These are phyloP conservation scores for Melinopterus prodromus DNA, from an alignment of 2,888 invertebrate species.

Conservation along the genomic window DNA sequence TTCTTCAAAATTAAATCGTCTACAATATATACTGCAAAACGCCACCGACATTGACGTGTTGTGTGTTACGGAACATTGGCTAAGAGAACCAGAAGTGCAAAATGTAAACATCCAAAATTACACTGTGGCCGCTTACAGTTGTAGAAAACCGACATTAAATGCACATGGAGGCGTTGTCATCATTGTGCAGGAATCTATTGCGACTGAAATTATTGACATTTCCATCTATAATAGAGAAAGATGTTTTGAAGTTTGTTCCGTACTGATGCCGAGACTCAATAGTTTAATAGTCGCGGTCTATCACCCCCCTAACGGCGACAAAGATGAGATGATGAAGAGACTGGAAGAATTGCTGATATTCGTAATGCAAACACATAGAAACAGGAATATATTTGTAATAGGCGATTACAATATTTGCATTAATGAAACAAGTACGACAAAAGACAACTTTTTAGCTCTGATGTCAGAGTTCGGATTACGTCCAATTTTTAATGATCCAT, in stretches of 20 bases:
- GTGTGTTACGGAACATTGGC: constrained; percentile 5
- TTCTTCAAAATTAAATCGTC: constrained; percentile 5
- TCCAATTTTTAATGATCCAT: background rate
- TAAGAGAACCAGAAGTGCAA: background rate
- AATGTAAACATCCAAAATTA: background rate
- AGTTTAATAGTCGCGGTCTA: background rate
- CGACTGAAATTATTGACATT: background rate
- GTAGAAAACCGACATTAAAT: background rate
- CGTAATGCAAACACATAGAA: background rate
- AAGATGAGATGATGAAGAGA: background rate
- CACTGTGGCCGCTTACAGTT: background rate
- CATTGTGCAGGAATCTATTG: too few relatives aligned
- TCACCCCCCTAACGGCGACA: background rate
- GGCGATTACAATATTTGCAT: background rate
- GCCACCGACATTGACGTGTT: background rate
- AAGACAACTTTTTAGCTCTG: background rate
- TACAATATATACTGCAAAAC: constrained; percentile 1
- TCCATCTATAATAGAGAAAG: background rate
- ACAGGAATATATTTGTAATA: background rate
- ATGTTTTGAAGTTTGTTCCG: background rate
- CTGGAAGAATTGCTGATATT: background rate
- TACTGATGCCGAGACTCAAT: background rate
- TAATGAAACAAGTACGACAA: background rate
- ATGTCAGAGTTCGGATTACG: background rate
- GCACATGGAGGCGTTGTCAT: background rate